Evolutionary conservation across 2,797 vertebrate species (phyloP).

Genomic region (Falco biarmicus): DNA sequence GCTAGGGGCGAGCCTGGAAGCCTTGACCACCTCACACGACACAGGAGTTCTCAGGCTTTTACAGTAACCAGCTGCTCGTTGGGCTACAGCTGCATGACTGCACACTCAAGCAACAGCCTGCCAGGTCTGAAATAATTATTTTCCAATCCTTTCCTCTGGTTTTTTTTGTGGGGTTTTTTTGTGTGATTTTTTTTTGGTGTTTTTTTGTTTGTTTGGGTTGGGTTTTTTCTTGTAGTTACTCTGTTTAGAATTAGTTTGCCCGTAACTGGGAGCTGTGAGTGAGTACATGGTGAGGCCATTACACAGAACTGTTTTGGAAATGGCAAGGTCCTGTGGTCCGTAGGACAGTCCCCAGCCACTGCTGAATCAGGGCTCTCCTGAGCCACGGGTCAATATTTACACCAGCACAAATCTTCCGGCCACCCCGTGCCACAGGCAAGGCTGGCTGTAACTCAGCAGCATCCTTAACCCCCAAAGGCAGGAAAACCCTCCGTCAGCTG

Average conservation of each 20-base stretch:
- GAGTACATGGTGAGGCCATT: not conserved
- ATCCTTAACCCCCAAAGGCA: not conserved
- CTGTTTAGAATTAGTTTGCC: not conserved
- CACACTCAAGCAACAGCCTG: not conserved
- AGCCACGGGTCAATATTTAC: not conserved
- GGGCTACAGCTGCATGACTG: not conserved
- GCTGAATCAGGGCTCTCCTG: not conserved
- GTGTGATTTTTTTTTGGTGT: too few species aligned
- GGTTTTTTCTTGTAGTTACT: not conserved
- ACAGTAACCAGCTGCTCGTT: not conserved
- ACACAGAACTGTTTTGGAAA: not conserved
- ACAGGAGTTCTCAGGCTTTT: too few species aligned
- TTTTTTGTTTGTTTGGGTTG: not conserved
- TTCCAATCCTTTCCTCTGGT: not conserved
- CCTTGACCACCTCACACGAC: rapidly evolving
- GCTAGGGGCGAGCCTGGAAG: not conserved
- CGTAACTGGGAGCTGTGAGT: rapidly evolving
- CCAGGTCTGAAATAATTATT: not conserved
- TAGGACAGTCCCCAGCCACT: not conserved
- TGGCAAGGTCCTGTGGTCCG: rapidly evolving
- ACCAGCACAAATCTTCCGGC: not conserved
- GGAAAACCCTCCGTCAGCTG: not conserved
- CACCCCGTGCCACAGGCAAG: not conserved
- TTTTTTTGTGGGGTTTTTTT: not conserved
- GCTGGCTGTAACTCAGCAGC: not conserved